phyloP scores from a whole-genome alignment of 1,140 invertebrate genomes.

The Pteromalus puparum region DNA sequence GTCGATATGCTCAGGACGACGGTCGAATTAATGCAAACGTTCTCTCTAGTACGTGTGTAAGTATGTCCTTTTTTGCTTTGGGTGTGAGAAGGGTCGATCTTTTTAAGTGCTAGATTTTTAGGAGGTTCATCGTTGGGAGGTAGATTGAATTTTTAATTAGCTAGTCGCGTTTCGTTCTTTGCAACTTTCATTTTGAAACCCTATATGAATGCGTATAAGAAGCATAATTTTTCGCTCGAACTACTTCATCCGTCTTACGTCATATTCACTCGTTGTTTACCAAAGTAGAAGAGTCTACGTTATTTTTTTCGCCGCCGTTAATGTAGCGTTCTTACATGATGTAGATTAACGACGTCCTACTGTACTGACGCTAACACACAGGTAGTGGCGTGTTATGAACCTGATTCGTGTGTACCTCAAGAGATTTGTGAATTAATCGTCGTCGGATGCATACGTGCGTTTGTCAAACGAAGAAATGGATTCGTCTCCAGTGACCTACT shows the following conservation, averaged over 20 bases:
- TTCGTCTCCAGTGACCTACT: background rate
- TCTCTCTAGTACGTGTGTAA: background rate
- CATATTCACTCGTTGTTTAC: background rate
- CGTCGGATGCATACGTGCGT: background rate
- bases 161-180: no score
- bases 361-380: no score
- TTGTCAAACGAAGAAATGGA: background rate
- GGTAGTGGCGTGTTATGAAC: no score
- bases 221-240: background rate
- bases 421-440: background rate
- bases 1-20: background rate
- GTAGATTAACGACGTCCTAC: background rate
- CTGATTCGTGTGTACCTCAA: background rate
- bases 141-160: no score
- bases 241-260: background rate
- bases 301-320: background rate
- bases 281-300: background rate
- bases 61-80: no score
- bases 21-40: background rate
- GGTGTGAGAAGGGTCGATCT: no score
- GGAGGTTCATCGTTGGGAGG: no score
- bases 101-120: no score
- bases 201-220: background rate
- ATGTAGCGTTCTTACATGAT: background rate
- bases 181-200: no score